Percentiles rank a stretch among this genome's conserved stretches.
Conservation (phyloP, 2,113 vertebrate species). For the Gobio gobio region DNA sequence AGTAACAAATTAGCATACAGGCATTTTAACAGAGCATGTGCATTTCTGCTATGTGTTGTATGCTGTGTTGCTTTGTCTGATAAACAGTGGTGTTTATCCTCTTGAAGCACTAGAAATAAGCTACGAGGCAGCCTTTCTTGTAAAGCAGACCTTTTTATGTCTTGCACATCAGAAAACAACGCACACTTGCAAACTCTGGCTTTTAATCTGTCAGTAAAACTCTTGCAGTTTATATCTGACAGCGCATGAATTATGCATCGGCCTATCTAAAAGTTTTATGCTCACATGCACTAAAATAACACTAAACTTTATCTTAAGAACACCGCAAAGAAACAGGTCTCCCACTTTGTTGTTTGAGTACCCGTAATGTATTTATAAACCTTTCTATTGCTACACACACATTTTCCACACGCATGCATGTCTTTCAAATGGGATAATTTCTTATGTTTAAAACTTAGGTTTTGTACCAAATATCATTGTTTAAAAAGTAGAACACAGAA, state of each 20-base stretch:
- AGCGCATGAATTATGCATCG: conserved; percentile 28
- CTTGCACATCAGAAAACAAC: conserved; percentile 19
- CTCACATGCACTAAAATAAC: conserved; percentile 9
- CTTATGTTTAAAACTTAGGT: not conserved
- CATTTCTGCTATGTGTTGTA: not conserved
- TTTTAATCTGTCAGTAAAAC: conserved; percentile 26
- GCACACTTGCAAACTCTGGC: not conserved
- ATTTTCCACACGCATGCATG: not conserved
- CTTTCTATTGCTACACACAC: not conserved
- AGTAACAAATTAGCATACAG: not conserved
- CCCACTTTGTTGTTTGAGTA: conserved; percentile 6
- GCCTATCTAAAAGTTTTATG: conserved; percentile 21
- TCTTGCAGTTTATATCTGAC: conserved; percentile 18
- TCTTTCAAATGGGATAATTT: not conserved
- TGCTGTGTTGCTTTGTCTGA: not conserved
- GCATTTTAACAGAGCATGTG: not conserved
- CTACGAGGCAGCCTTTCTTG: conserved; percentile 1
- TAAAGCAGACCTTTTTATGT: not conserved
- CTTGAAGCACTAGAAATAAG: not conserved
- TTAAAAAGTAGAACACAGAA: not conserved
- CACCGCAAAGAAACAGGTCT: not conserved
- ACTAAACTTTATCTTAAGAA: conserved; percentile 18
- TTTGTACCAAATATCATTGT: not conserved
- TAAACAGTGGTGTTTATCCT: not conserved
- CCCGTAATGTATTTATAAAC: conserved; percentile 20